Evolutionary conservation across 2,888 invertebrate genomes (phyloP).

Genomic region (Mechanitis mazaeus): DNA sequence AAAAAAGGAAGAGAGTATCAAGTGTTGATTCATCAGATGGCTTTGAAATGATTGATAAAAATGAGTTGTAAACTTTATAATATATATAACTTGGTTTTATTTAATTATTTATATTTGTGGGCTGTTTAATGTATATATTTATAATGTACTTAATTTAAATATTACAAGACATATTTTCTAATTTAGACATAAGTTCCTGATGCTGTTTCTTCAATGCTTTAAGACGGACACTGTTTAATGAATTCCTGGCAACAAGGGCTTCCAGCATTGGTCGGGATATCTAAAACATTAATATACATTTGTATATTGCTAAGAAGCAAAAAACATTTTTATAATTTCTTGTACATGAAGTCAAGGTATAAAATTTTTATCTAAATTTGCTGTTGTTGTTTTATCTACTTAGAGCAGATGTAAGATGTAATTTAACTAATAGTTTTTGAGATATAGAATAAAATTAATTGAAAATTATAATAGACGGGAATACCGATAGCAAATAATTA

Average conservation of each 20-base stretch:
- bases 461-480: no score
- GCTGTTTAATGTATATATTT: conserved; percentile 18
- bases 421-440: no score
- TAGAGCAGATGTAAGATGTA: no score
- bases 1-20: conserved; percentile 51
- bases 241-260: conserved; percentile 65
- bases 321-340: no score
- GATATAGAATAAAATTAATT: no score
- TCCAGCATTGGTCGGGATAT: conserved; percentile 73
- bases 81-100: conserved; percentile 9
- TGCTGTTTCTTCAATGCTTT: conserved; percentile 67
- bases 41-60: conserved; percentile 70
- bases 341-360: not conserved
- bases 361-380: no score
- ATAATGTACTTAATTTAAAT: conserved; percentile 35
- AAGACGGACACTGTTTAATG: conserved; percentile 56
- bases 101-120: not conserved
- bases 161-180: conserved; percentile 59
- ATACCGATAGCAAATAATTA: no score
- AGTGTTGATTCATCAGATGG: conserved; percentile 68
- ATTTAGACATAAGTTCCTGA: conserved; percentile 62
- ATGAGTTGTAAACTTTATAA: conserved; percentile 50
- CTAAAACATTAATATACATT: conserved; percentile 41
- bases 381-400: no score
- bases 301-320: no score